Conservation (phyloP, 2,888 invertebrate genomes). For the Chorisops tibialis region DNA sequence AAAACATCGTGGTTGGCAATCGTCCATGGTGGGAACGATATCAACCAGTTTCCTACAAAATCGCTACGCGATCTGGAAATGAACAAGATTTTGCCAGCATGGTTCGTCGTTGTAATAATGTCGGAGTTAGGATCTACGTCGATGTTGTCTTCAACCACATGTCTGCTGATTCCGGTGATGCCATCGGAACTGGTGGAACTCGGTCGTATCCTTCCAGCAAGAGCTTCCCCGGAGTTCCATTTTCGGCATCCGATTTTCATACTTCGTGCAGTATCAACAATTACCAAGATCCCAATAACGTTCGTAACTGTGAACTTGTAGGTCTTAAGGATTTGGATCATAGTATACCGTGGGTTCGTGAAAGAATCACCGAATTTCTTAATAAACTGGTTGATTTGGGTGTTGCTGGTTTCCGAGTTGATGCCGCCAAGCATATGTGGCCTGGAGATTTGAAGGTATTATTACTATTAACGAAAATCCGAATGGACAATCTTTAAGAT, state of each 20-base stretch:
- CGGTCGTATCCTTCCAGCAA: slow-evolving; percentile 54
- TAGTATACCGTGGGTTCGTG: slow-evolving; percentile 57
- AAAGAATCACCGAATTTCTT: slow-evolving; percentile 54
- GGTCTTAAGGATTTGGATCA: slow-evolving; percentile 56
- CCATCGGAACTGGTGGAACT: slow-evolving; percentile 62
- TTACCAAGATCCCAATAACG: slow-evolving; percentile 56
- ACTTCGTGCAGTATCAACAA: slow-evolving; percentile 50
- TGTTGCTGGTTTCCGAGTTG: slow-evolving; percentile 80
- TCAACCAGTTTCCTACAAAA: slow-evolving; percentile 78
- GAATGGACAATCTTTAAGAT: not conserved
- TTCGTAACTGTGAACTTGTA: slow-evolving; percentile 45
- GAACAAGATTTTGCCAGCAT: slow-evolving; percentile 70
- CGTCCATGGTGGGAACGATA: slow-evolving; percentile 89
- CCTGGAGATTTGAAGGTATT: slow-evolving; percentile 62
- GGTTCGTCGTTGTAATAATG: slow-evolving; percentile 75
- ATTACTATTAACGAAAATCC: not conserved
- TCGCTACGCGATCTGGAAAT: slow-evolving; percentile 73
- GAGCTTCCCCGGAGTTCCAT: slow-evolving; percentile 66
- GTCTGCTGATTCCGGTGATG: slow-evolving; percentile 54
- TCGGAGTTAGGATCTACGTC: slow-evolving; percentile 77
- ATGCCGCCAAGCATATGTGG: slow-evolving; percentile 59
- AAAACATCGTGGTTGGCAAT: slow-evolving; percentile 61
- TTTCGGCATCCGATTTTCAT: slow-evolving; percentile 60
- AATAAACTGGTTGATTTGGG: slow-evolving; percentile 57
- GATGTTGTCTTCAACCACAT: slow-evolving; percentile 88